Evolutionary conservation across 2,888 invertebrate genomes (phyloP), one percentile per base, ranked within the genome.

Genomic region (Aromia moschata): DNA sequence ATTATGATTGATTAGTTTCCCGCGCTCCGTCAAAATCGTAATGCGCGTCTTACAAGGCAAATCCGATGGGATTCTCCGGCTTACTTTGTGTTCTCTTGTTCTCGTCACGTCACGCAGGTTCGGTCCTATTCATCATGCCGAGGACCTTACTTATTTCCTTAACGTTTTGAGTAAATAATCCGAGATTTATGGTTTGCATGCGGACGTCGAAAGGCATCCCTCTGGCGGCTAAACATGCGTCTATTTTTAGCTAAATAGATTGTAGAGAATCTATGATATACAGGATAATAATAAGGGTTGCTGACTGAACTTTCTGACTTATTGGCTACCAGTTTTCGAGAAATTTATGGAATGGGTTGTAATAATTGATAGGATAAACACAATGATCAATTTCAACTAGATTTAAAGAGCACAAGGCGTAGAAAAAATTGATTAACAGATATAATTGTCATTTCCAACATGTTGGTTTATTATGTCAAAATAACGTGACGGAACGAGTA

Each of bases 41-140:
- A 40, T 40, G 40, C 40, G 17, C 17, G n/a, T 40, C 38, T 40
- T 40, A 40, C 9, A 40, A 40, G 40, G 16, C 40, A 40, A 40
- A 40, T 40, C 40, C 40, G 40, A 40, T 40, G 17, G 17, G 40
- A 40, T n/a, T 40, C 11, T 17, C 2, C 40, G 40, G 40, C 40
- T 45, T 45, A 45, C 30, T 45, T 45, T 45, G 14, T 31, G 44
- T 45, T 45, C 25, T 45, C 3, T 45, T 30, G 44, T 45, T 12
- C 25, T 15, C 44, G 14, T 45, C 30, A 30, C 44, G 44, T 45
- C 44, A 30, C 14, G 44, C 14, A 45, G 15, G 14, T 25, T 31
- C 15, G 14, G 15, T 31, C 14, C 25, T 45, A 30, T 45, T 45
- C 44, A 30, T 45, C 15, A 45, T 14, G 30, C 12, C 15, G 30